Evolutionary conservation across 2,888 invertebrate species (phyloP).

Genomic region (Eueremaeus valkanovi): DNA sequence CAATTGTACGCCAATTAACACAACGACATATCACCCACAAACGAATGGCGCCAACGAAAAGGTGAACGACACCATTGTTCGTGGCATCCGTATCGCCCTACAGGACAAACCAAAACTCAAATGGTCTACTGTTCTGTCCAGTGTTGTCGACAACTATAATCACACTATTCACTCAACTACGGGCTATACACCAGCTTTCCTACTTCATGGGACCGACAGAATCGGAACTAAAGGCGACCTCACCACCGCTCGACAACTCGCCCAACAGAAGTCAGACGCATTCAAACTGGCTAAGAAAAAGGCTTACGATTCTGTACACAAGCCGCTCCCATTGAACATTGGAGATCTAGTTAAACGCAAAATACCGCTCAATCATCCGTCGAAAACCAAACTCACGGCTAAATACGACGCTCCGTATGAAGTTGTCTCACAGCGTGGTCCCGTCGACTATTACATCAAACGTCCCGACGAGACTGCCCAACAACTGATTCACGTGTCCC

Average conservation of each 20-base stretch:
- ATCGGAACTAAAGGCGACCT: neutral
- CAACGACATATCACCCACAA: neutral
- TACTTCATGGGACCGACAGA: neutral
- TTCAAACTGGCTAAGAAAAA: neutral
- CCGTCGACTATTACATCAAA: too few relatives aligned
- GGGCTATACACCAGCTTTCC: neutral
- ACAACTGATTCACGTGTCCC: neutral
- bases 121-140: neutral
- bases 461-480: neutral
- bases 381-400: neutral
- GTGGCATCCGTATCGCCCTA: neutral
- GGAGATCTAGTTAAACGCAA: neutral
- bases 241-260: neutral
- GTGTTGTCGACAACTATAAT: slow-evolving; percentile 24
- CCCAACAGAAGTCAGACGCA: neutral
- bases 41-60: too few relatives aligned
- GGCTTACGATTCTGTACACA: neutral
- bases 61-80: too few relatives aligned
- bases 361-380: neutral
- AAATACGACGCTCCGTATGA: neutral
- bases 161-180: slow-evolving; percentile 19
- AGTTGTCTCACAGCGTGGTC: neutral
- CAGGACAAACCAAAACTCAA: neutral
- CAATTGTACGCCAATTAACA: neutral
- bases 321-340: neutral